phyloP scores from a whole-genome alignment of 64 coral and sea anemone genomes.

The Trachythela sp. region DNA sequence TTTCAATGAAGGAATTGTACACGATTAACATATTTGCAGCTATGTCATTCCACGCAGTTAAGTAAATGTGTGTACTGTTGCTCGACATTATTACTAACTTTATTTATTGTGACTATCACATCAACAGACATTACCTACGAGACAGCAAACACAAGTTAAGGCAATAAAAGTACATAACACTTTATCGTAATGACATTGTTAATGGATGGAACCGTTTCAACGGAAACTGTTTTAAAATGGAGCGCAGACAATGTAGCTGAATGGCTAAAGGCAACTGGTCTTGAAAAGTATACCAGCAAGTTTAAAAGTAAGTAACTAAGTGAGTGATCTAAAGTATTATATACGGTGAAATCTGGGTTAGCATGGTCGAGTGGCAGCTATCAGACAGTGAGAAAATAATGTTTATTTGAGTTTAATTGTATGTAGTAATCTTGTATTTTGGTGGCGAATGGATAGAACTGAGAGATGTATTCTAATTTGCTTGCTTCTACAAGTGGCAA shows the following conservation, averaged over 20 bases:
- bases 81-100: no score
- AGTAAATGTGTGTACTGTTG: no score
- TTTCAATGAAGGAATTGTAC: no score
- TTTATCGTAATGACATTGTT: not conserved
- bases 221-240: constrained; percentile 2
- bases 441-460: no score
- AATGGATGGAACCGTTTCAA: not conserved
- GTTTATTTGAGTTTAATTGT: no score
- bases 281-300: constrained; percentile 36
- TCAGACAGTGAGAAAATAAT: no score
- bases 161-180: not conserved
- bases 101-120: no score
- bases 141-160: not conserved
- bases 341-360: not conserved
- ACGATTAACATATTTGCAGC: no score
- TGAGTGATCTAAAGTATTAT: not conserved
- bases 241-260: not conserved
- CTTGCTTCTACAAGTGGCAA: no score
- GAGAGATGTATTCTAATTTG: not conserved
- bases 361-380: not conserved
- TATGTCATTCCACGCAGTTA: no score
- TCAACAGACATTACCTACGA: no score
- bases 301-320: constrained; percentile 21
- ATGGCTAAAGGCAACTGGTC: constrained; percentile 30
- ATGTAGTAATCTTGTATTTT: no score